phyloP scores from a whole-genome alignment of 2,888 invertebrate species.

The Ceramica pisi region DNA sequence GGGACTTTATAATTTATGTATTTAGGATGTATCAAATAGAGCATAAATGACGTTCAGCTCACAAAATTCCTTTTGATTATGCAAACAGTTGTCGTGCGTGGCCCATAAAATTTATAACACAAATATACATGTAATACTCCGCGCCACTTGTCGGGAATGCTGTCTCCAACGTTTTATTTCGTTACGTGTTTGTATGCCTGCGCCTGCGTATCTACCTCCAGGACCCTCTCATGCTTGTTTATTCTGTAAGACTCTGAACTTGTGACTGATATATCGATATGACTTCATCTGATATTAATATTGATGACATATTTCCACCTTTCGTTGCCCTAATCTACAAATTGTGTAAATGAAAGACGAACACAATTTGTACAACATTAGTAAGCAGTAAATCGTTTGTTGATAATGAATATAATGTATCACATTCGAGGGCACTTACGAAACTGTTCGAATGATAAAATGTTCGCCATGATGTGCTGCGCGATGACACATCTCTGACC shows the following conservation, averaged over 20 bases:
- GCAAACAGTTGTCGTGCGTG: constrained; percentile 82
- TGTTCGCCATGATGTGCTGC: constrained; percentile 37
- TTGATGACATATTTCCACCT: constrained; percentile 21
- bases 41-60: constrained; percentile 64
- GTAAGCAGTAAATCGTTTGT: constrained; percentile 31
- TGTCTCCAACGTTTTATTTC: constrained; percentile 80
- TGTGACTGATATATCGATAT: constrained; percentile 11
- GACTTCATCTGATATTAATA: constrained; percentile 11
- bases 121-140: constrained; percentile 76
- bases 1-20: constrained; percentile 61
- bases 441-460: constrained; percentile 51
- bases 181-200: constrained; percentile 72
- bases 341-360: constrained; percentile 16
- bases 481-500: constrained; percentile 60
- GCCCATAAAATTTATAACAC: constrained; percentile 84
- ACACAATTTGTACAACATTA: not conserved
- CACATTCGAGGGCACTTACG: constrained; percentile 52
- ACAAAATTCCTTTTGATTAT: constrained; percentile 81
- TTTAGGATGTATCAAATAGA: constrained; percentile 61
- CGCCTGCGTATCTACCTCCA: constrained; percentile 48
- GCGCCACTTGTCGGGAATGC: constrained; percentile 81
- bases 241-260: constrained; percentile 16
- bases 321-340: not conserved
- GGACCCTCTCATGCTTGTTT: constrained; percentile 32
- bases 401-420: constrained; percentile 43